phyloP scores from a whole-genome alignment of 2,888 invertebrate genomes.

The Drosophila lacicola region DNA sequence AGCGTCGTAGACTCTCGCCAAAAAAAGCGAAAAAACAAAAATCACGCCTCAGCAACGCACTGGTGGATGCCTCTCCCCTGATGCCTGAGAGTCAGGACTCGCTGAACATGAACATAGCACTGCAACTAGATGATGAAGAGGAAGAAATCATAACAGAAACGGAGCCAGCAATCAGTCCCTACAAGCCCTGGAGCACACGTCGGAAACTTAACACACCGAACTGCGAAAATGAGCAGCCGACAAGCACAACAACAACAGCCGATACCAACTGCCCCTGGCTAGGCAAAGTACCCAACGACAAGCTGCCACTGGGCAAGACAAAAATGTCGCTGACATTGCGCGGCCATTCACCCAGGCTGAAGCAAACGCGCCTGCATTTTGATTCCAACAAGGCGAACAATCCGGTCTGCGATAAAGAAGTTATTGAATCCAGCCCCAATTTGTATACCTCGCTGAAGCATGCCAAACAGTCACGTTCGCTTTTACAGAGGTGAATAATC shows the following conservation, averaged over 20 bases:
- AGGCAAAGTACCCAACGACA: conserved; percentile 47
- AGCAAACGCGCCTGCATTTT: conserved; percentile 73
- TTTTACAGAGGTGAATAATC: conserved; percentile 65
- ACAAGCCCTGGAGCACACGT: conserved; percentile 40
- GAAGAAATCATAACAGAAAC: conserved; percentile 73
- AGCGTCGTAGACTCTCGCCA: conserved; percentile 46
- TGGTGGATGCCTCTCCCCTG: conserved; percentile 19
- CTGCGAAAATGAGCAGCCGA: conserved; percentile 59
- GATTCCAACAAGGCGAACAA: conserved; percentile 27
- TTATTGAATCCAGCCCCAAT: conserved; percentile 80
- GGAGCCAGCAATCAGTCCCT: conserved; percentile 65
- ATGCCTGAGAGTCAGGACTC: conserved; percentile 53
- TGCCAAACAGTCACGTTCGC: conserved; percentile 60
- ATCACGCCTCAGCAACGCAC: conserved; percentile 11
- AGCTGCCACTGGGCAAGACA: conserved; percentile 17
- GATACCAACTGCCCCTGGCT: conserved; percentile 36
- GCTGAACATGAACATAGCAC: conserved; percentile 79
- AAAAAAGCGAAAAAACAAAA: conserved; percentile 19
- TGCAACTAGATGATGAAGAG: conserved; percentile 56
- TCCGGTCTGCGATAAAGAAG: conserved; percentile 60
- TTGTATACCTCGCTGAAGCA: conserved; percentile 48
- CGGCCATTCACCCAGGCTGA: conserved; percentile 57
- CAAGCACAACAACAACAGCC: conserved; percentile 4
- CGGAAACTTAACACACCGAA: conserved; percentile 44
- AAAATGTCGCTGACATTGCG: conserved; percentile 65